Conservation (phyloP, 2,113 vertebrate genomes). For the Galbula dea region DNA sequence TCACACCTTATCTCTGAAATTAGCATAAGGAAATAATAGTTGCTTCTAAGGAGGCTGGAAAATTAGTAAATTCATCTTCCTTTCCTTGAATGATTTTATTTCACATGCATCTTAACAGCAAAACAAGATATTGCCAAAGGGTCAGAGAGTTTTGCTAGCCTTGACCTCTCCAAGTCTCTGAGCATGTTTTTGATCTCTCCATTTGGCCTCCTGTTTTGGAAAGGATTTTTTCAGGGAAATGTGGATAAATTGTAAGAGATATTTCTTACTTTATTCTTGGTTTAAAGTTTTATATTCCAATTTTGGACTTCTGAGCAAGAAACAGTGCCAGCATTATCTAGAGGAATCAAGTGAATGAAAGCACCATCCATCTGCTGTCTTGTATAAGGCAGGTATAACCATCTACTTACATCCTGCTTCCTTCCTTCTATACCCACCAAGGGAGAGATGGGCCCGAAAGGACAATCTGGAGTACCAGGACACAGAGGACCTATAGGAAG, state of each 20-base stretch:
- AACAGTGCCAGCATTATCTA: not conserved
- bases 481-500: constrained; percentile 93
- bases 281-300: not conserved
- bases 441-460: constrained; percentile 98
- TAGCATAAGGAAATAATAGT: constrained; percentile 15
- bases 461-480: constrained; percentile 88
- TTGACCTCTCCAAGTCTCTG: not conserved
- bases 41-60: not conserved
- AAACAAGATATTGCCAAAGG: not conserved
- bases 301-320: not conserved
- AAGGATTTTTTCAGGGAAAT: not conserved
- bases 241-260: not conserved
- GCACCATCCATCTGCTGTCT: not conserved
- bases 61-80: not conserved
- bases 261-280: not conserved
- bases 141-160: not conserved
- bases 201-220: not conserved
- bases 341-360: not conserved
- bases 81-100: not conserved
- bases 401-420: not conserved
- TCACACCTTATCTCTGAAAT: constrained; percentile 36
- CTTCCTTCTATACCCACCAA: constrained; percentile 49
- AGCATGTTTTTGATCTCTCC: not conserved
- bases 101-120: not conserved
- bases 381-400: not conserved